Conservation (phyloP, 1,140 invertebrate genomes). For the Bombus picipes region DNA sequence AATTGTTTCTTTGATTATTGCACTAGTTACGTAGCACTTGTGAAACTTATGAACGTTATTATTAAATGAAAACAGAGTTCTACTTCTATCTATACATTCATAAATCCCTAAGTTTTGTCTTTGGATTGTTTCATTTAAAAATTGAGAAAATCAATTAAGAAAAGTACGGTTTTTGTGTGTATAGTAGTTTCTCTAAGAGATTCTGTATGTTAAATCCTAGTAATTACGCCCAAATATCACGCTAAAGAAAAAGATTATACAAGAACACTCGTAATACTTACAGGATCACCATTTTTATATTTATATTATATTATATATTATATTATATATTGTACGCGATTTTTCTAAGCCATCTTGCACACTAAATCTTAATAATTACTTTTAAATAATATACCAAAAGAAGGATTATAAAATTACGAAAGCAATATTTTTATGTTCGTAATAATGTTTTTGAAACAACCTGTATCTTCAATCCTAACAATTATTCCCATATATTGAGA, state of each 20-base stretch:
- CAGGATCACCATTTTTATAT: no score
- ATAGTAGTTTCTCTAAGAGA: no score
- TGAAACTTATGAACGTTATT: not conserved
- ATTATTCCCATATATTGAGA: not conserved
- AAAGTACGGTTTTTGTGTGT: no score
- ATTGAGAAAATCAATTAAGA: no score
- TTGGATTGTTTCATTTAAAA: not conserved
- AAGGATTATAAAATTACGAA: not conserved
- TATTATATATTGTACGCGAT: not conserved
- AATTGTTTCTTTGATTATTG: slow-evolving; percentile 25
- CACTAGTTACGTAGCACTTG: not conserved
- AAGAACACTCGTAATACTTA: no score
- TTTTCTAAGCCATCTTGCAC: not conserved
- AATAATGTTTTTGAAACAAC: no score
- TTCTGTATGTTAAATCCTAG: no score
- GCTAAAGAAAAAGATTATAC: not conserved
- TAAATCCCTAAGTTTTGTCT: not conserved
- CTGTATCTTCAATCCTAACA: not conserved
- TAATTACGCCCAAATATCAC: not conserved
- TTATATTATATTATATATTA: no score
- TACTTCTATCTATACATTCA: not conserved
- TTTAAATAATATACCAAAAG: not conserved
- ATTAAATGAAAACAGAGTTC: not conserved
- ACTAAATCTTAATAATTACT: no score
- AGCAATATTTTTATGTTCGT: not conserved